These are phyloP conservation scores for Myripristis murdjan DNA, from an alignment of 2,797 vertebrate genomes.

Conservation along the genomic window DNA sequence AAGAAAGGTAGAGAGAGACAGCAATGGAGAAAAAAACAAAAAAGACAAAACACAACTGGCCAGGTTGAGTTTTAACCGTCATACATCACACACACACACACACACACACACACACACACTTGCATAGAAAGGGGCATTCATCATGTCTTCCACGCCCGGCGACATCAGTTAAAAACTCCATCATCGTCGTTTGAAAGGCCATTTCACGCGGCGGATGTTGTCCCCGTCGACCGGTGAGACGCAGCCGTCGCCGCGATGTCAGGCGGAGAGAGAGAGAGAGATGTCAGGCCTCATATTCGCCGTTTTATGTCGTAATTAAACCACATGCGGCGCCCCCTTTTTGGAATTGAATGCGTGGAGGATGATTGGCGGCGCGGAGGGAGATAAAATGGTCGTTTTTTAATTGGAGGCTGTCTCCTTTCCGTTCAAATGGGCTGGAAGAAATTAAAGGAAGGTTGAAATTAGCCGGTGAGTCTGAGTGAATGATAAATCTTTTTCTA, in stretches of 20 bases:
- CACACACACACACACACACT: background rate
- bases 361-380: conserved; percentile 22
- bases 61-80: conserved; percentile 25
- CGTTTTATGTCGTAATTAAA: conserved; percentile 55
- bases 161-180: conserved; percentile 51
- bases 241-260: conserved; percentile 35
- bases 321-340: conserved; percentile 12
- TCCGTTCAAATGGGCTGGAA: conserved; percentile 15
- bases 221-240: conserved; percentile 6
- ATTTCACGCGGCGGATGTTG: conserved; percentile 12
- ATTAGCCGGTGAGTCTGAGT: background rate
- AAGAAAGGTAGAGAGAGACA: background rate
- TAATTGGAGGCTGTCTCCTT: conserved; percentile 42
- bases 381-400: conserved; percentile 39
- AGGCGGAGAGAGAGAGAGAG: conserved; percentile 1
- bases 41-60: background rate
- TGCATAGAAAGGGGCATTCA: conserved; percentile 18
- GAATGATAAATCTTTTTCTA: too few species aligned
- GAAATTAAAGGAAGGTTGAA: conserved; percentile 4
- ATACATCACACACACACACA: conserved; percentile 42
- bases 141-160: conserved; percentile 44
- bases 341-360: background rate
- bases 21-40: background rate
- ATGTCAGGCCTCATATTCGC: conserved; percentile 28
- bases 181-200: conserved; percentile 44